These are phyloP conservation scores for Phaetusa simplex DNA, from an alignment of 2,113 vertebrate genomes.

Conservation along the genomic window DNA sequence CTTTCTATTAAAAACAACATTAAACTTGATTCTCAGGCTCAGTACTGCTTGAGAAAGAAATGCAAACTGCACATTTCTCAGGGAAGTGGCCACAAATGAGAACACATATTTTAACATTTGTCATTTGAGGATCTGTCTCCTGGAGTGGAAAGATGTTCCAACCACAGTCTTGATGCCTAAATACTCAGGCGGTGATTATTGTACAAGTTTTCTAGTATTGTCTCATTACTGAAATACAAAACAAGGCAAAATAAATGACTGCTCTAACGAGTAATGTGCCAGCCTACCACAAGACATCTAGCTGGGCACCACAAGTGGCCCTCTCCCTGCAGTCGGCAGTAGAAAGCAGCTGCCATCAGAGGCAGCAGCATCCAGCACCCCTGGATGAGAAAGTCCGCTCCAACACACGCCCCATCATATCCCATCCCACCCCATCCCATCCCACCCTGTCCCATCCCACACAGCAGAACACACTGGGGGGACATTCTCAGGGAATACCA, in stretches of 20 bases:
- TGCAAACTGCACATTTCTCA: slow-evolving; percentile 33
- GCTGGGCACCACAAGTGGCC: not conserved
- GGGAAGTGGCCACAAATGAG: not conserved
- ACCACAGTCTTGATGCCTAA: not conserved
- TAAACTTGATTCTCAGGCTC: slow-evolving; percentile 39
- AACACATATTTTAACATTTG: not conserved
- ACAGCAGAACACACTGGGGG: not conserved
- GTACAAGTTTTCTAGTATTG: not conserved
- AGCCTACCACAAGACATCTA: not conserved
- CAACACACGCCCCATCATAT: not conserved
- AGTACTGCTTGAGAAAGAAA: slow-evolving; percentile 38
- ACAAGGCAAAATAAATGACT: not conserved
- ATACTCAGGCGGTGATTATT: not conserved
- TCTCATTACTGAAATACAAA: not conserved
- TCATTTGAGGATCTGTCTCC: not conserved
- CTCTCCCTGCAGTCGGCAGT: not conserved
- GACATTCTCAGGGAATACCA: not conserved
- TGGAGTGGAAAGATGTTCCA: not conserved
- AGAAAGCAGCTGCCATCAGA: not conserved
- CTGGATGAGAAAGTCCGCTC: not conserved
- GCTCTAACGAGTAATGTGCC: not conserved
- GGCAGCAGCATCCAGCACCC: not conserved
- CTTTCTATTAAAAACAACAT: slow-evolving; percentile 55
- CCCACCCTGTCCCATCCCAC: not conserved
- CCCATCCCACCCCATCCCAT: not conserved